phyloP scores from a whole-genome alignment of 2,113 vertebrate species.

The Machaerirhynchus nigripectus region DNA sequence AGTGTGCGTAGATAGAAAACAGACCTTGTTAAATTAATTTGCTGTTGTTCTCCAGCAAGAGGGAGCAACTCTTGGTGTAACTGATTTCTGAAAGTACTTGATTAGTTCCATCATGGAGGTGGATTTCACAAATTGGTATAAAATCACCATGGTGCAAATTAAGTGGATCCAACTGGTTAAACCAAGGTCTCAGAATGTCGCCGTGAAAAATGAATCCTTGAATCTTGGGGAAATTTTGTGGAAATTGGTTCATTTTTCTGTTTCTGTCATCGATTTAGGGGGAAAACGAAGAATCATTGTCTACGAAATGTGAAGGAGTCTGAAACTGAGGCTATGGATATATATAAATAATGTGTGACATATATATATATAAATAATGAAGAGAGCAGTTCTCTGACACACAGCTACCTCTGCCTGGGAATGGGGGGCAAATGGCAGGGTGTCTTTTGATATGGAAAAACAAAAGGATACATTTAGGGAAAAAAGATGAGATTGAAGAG shows the following conservation, averaged over 20 bases:
- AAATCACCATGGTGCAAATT: not conserved
- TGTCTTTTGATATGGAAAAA: not conserved
- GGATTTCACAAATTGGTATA: not conserved
- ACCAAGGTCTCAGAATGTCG: not conserved
- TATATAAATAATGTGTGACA: too few species aligned
- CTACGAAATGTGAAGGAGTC: not conserved
- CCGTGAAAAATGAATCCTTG: not conserved
- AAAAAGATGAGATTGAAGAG: not conserved
- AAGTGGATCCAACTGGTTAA: not conserved
- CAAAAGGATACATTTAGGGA: not conserved
- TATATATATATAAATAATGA: not conserved
- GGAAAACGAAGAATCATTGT: not conserved
- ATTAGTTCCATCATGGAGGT: not conserved
- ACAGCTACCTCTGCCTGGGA: not conserved
- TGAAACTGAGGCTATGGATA: not conserved
- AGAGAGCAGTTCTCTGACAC: not conserved
- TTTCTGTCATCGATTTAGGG: not conserved
- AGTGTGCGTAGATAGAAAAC: not conserved
- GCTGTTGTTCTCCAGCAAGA: not conserved
- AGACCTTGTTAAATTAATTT: not conserved
- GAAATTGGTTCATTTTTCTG: not conserved
- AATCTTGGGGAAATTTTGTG: not conserved
- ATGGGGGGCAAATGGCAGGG: not conserved
- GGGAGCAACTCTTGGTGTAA: not conserved
- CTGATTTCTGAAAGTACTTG: not conserved